phyloP scores from a whole-genome alignment of 2,888 invertebrate species.

The Pycnomerus fuliginosus region DNA sequence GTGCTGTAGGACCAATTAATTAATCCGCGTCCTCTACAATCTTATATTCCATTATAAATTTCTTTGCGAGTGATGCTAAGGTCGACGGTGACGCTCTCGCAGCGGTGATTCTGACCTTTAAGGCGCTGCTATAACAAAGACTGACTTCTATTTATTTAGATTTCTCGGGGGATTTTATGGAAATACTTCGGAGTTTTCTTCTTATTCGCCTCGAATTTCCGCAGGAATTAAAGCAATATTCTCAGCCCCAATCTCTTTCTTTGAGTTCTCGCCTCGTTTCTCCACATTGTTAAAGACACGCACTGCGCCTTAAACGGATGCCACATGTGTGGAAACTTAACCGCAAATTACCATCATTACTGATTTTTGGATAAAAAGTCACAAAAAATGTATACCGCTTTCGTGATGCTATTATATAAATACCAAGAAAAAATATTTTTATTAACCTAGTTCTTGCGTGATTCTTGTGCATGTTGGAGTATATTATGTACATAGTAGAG shows the following conservation, averaged over 20 bases:
- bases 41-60: slow-evolving; percentile 31
- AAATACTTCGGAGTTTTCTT: slow-evolving; percentile 50
- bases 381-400: no score
- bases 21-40: slow-evolving; percentile 8
- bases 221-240: slow-evolving; percentile 34
- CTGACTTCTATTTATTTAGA: slow-evolving; percentile 48
- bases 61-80: slow-evolving; percentile 40
- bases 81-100: slow-evolving; percentile 28
- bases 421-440: no score
- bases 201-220: slow-evolving; percentile 35
- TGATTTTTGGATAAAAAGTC: no score
- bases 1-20: no score
- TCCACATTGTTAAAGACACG: not conserved
- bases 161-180: slow-evolving; percentile 51
- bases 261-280: slow-evolving; percentile 4
- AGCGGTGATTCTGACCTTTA: slow-evolving; percentile 37
- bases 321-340: no score
- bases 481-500: no score
- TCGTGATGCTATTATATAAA: no score
- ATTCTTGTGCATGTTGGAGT: no score
- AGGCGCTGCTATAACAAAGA: slow-evolving; percentile 42
- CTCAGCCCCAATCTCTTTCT: no score
- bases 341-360: no score
- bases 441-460: no score
- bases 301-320: no score